A percentile compares a stretch with the other conserved stretches of the same genome.
Evolutionary conservation across 2,888 invertebrate genomes (phyloP).

Genomic region (Rhogogaster chlorosoma): DNA sequence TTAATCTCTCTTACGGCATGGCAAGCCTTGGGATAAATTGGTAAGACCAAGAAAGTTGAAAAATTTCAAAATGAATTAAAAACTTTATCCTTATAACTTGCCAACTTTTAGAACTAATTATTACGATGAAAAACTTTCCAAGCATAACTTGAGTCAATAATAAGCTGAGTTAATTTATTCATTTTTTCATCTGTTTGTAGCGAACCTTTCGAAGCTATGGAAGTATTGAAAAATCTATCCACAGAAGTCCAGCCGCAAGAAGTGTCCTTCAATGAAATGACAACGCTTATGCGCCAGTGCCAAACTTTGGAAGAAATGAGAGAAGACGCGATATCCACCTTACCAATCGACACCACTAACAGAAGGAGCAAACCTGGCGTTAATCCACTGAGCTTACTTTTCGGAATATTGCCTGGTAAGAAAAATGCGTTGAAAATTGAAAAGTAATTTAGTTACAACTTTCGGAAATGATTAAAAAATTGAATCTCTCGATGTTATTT

Average conservation of each 20-base stretch:
- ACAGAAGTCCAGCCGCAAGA: conserved; percentile 82
- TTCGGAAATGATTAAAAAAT: background rate
- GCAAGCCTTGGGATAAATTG: background rate
- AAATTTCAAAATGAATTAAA: background rate
- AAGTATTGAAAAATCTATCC: conserved; percentile 83
- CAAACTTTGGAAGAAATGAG: conserved; percentile 81
- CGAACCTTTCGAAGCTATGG: conserved; percentile 85
- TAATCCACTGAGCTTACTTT: conserved; percentile 86
- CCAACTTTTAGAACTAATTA: background rate
- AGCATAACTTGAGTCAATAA: background rate
- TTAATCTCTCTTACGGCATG: background rate
- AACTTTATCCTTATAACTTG: background rate
- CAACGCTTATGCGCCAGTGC: conserved; percentile 89
- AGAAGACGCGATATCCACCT: conserved; percentile 53
- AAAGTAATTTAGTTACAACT: background rate
- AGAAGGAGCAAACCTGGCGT: conserved; percentile 79
- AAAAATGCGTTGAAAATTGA: background rate
- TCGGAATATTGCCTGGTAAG: conserved; percentile 90
- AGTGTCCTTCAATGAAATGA: conserved; percentile 87
- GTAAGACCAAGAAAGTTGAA: background rate
- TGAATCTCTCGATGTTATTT: background rate
- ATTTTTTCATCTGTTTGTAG: conserved; percentile 78
- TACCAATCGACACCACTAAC: conserved; percentile 56
- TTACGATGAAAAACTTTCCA: background rate
- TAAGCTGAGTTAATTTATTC: conserved; percentile 21